phyloP scores from a whole-genome alignment of 2,888 invertebrate species.

The Leucoptera coffeella region DNA sequence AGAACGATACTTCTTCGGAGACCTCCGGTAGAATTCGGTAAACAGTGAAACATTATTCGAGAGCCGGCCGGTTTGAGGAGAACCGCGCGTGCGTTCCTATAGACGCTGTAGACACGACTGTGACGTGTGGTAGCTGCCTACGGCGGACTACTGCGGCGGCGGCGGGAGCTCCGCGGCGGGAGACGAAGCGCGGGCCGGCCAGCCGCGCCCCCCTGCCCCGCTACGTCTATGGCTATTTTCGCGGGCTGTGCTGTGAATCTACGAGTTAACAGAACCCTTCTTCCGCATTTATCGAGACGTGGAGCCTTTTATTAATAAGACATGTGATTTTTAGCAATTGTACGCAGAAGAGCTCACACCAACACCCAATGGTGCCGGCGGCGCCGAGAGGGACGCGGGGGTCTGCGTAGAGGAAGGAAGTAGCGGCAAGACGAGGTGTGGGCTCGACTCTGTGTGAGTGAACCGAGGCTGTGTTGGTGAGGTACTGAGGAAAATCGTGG shows the following conservation, averaged over 20 bases:
- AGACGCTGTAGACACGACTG: constrained; percentile 47
- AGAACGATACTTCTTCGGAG: constrained; percentile 47
- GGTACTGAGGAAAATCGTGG: constrained; percentile 17
- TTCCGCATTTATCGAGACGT: constrained; percentile 4
- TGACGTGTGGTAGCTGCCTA: constrained; percentile 10
- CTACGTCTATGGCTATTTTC: constrained; percentile 17
- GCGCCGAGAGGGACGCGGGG: constrained; percentile 21
- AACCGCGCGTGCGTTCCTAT: constrained; percentile 44
- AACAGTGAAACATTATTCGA: constrained; percentile 54
- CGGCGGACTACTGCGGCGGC: constrained; percentile 11
- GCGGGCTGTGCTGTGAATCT: constrained; percentile 28
- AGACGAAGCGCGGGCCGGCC: constrained; percentile 15
- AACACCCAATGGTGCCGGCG: no score
- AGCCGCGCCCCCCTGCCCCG: constrained; percentile 11
- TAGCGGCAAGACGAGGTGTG: constrained; percentile 5
- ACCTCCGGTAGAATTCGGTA: constrained; percentile 51
- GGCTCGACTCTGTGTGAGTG: constrained; percentile 9
- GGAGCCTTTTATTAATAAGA: neutral
- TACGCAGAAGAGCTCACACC: constrained; percentile 8
- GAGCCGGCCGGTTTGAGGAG: constrained; percentile 43
- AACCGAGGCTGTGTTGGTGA: constrained; percentile 16
- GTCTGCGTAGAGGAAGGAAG: constrained; percentile 25
- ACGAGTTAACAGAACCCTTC: constrained; percentile 12
- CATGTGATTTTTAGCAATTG: constrained; percentile 3
- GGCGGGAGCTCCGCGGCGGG: constrained; percentile 11